These are phyloP conservation scores for Apis mellifera DNA, from an alignment of 1,140 invertebrate genomes.

Conservation along the genomic window DNA sequence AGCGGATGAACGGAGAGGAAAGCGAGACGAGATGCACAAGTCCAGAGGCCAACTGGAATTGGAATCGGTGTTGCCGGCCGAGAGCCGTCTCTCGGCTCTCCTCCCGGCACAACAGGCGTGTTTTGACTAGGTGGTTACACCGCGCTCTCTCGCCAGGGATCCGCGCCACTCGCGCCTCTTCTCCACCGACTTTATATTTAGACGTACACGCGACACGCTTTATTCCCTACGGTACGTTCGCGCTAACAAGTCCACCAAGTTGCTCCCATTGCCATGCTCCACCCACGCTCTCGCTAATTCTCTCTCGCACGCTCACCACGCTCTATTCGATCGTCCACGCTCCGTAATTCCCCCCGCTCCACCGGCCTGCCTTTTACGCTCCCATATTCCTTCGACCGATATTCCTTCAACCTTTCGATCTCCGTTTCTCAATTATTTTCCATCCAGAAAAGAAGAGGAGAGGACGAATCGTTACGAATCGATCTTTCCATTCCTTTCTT, in stretches of 20 bases:
- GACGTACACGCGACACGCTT: slow-evolving; percentile 48
- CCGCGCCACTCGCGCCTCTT: slow-evolving; percentile 37
- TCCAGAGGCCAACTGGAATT: not conserved
- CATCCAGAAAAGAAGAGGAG: no score
- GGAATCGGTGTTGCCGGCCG: not conserved
- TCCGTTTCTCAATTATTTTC: no score
- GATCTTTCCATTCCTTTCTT: no score
- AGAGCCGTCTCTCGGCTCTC: not conserved
- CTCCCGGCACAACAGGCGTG: slow-evolving; percentile 16
- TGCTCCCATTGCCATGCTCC: slow-evolving; percentile 28
- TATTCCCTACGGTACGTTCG: slow-evolving; percentile 46
- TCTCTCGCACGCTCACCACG: not conserved
- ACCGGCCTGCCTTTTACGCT: not conserved
- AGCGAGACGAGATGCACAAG: not conserved
- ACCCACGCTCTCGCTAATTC: slow-evolving; percentile 30
- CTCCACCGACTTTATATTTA: slow-evolving; percentile 67
- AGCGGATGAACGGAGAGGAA: not conserved
- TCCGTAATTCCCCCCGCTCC: not conserved
- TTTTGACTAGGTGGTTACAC: slow-evolving; percentile 46
- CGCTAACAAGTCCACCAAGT: slow-evolving; percentile 38
- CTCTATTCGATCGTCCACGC: not conserved
- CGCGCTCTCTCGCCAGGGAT: slow-evolving; percentile 27
- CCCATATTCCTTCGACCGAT: slow-evolving; percentile 7
- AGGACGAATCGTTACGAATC: no score
- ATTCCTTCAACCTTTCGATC: no score